A percentile compares a stretch with the other conserved stretches of the same genome.
Evolutionary conservation across 1,140 invertebrate species (phyloP).

Genomic region (Drosophila punjabiensis): DNA sequence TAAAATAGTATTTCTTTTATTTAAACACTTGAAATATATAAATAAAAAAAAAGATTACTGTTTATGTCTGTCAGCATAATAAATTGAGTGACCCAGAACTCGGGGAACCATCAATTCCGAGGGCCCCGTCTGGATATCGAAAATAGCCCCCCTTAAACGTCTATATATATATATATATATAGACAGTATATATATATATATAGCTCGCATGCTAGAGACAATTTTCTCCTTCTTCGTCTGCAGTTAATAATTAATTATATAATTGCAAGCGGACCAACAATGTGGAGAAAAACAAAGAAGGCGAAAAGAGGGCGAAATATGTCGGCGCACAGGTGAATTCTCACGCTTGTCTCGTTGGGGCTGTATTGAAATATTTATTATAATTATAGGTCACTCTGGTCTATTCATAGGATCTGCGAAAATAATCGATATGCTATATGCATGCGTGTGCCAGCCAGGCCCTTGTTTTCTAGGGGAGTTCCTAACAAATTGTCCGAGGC

Average conservation of each 20-base stretch:
- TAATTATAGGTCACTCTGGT: conserved; percentile 63
- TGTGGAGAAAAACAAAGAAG: conserved; percentile 1
- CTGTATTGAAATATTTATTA: conserved; percentile 74
- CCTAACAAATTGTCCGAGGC: conserved; percentile 64
- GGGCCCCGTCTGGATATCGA: conserved; percentile 10
- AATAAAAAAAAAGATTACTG: neutral
- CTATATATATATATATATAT: neutral
- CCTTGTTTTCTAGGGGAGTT: conserved; percentile 3
- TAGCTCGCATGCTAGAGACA: conserved; percentile 35
- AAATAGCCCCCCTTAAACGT: conserved; percentile 10
- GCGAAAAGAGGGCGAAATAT: conserved; percentile 3
- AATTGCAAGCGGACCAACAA: conserved; percentile 34
- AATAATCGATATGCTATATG: conserved; percentile 69
- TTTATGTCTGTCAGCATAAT: conserved; percentile 7
- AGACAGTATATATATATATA: neutral
- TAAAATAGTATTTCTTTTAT: neutral
- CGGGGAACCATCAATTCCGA: conserved; percentile 20
- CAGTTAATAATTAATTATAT: conserved; percentile 54
- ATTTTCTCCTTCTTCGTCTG: conserved; percentile 31
- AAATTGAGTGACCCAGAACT: conserved; percentile 15
- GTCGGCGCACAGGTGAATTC: conserved; percentile 48
- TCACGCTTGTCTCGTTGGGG: conserved; percentile 60
- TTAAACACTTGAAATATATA: neutral
- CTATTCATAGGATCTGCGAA: conserved; percentile 64
- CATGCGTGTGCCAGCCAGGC: conserved; percentile 42